Conservation (phyloP, 2,888 invertebrate genomes). For the Drosophila atripex region DNA sequence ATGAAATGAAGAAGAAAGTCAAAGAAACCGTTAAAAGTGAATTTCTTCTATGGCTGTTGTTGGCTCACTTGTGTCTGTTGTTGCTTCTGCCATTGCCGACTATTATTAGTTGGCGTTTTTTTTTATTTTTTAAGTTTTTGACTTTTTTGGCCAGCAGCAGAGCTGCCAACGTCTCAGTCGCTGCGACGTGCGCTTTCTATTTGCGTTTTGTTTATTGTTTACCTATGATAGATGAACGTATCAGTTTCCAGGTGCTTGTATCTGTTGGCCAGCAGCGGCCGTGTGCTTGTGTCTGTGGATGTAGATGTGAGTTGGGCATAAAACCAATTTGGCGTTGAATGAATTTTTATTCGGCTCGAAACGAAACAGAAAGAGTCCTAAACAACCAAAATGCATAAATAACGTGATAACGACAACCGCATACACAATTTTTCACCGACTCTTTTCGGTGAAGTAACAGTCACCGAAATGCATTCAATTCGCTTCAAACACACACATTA, state of each 20-base stretch:
- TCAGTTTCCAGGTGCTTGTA: slow-evolving; percentile 56
- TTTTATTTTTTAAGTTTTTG: slow-evolving; percentile 28
- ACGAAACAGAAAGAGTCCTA: slow-evolving; percentile 43
- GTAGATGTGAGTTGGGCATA: slow-evolving; percentile 39
- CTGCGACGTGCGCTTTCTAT: slow-evolving; percentile 74
- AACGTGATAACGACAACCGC: slow-evolving; percentile 47
- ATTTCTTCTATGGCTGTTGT: slow-evolving; percentile 50
- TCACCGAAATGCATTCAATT: slow-evolving; percentile 12
- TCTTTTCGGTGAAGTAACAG: background rate
- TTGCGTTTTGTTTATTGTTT: slow-evolving; percentile 75
- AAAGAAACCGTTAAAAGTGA: slow-evolving; percentile 58
- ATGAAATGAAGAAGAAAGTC: slow-evolving; percentile 73
- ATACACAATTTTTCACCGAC: slow-evolving; percentile 56
- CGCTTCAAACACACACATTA: background rate
- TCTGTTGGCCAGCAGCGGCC: slow-evolving; percentile 10
- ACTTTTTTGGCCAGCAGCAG: slow-evolving; percentile 56
- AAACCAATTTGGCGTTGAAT: slow-evolving; percentile 54
- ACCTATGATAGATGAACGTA: slow-evolving; percentile 70
- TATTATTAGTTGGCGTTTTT: slow-evolving; percentile 66
- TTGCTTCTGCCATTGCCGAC: slow-evolving; percentile 54
- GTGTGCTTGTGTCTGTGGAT: slow-evolving; percentile 29
- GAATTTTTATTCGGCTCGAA: slow-evolving; percentile 56
- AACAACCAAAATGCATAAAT: slow-evolving; percentile 63
- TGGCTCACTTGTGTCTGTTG: slow-evolving; percentile 29
- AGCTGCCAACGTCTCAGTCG: slow-evolving; percentile 24